Evolutionary conservation across 1,140 invertebrate species (phyloP).

Genomic region (Laupala kohalensis): DNA sequence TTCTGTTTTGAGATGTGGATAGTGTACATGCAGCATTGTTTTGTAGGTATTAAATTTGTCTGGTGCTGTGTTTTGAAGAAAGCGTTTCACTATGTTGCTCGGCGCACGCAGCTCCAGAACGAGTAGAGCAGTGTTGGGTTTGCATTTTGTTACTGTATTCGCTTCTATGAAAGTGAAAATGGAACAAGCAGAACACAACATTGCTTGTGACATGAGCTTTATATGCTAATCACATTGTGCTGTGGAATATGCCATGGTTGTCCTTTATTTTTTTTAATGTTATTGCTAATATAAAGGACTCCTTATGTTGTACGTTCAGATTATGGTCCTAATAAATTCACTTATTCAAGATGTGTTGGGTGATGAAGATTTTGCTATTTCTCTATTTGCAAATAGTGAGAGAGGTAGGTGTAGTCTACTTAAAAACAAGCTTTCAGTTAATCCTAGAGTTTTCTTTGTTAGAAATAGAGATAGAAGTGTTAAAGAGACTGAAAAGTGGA

Average conservation of each 20-base stretch:
- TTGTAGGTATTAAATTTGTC: constrained; percentile 4
- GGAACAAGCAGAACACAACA: constrained; percentile 1
- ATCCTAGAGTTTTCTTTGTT: background rate
- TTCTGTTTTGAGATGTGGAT: constrained; percentile 5
- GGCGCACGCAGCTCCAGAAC: background rate
- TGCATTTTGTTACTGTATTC: constrained; percentile 5
- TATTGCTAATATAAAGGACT: constrained; percentile 4
- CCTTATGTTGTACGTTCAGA: constrained; percentile 10
- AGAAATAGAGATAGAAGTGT: background rate
- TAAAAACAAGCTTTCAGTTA: no score
- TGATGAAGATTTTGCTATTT: background rate
- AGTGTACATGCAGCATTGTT: constrained; percentile 1
- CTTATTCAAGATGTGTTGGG: constrained; percentile 3
- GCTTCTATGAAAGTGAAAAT: background rate
- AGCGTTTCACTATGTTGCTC: background rate
- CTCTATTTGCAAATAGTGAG: background rate
- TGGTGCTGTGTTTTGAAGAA: constrained; percentile 1
- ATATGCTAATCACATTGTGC: constrained; percentile 8
- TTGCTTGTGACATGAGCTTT: constrained; percentile 1
- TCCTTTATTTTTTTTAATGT: constrained; percentile 6
- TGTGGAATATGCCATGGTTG: constrained; percentile 4
- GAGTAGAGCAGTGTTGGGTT: constrained; percentile 1
- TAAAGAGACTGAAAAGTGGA: background rate
- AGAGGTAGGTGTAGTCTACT: background rate
- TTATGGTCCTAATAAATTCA: constrained; percentile 14